phyloP scores from a whole-genome alignment of 2,888 invertebrate species.

The Rhagophthalmus giganteus region DNA sequence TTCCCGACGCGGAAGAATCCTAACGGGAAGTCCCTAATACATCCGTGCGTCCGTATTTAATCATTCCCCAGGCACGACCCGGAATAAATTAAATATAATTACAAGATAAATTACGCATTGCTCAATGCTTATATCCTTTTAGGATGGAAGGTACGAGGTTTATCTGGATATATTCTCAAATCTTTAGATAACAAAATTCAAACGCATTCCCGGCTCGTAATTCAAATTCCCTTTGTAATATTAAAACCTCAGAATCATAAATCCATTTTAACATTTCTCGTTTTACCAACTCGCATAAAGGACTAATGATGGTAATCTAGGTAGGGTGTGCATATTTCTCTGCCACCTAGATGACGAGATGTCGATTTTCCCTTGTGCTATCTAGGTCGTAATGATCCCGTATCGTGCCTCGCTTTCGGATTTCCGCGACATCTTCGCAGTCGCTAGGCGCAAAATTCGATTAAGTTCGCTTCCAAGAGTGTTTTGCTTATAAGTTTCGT shows the following conservation, averaged over 20 bases:
- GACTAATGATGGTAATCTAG: conserved; percentile 19
- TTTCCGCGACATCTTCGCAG: conserved; percentile 27
- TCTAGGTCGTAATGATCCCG: conserved; percentile 25
- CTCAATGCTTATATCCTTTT: conserved; percentile 6
- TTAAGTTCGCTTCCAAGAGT: conserved; percentile 20
- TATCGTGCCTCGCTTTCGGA: conserved; percentile 31
- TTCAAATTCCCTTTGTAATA: conserved; percentile 10
- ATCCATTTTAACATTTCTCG: conserved; percentile 15
- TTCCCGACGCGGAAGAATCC: conserved; percentile 7
- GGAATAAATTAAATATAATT: conserved; percentile 20
- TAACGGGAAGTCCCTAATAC: conserved; percentile 3
- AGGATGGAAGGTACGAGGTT: conserved; percentile 2
- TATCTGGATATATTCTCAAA: conserved; percentile 4
- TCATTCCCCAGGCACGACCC: conserved; percentile 13
- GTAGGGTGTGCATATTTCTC: conserved; percentile 8
- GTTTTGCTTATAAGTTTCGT: conserved; percentile 20
- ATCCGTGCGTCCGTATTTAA: conserved; percentile 13
- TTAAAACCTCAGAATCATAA: conserved; percentile 15
- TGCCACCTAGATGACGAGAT: conserved; percentile 10
- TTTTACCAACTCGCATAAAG: conserved; percentile 10
- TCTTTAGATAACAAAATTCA: conserved; percentile 7
- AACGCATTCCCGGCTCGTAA: conserved; percentile 7
- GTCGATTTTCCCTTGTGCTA: conserved; percentile 23
- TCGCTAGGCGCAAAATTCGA: conserved; percentile 27
- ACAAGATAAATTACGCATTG: conserved; percentile 15